Base-by-base conservation (phyloP, 2,113 vertebrate genomes). In the Amphiprion percula region DNA sequence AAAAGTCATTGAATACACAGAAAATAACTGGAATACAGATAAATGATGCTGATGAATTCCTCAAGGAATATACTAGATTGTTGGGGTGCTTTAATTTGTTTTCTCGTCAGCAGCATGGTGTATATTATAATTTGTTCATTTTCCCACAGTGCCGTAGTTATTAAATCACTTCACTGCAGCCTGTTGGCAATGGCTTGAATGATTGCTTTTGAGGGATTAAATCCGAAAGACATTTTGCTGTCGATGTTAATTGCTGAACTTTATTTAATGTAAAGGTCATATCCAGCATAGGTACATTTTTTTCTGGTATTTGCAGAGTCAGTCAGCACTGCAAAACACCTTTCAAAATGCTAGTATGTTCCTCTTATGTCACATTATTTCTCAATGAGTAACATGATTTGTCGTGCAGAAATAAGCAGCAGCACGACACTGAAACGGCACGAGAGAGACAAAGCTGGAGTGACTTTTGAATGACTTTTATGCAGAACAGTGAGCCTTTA, bases 391-490 rank as follows among this genome's bases (percentile, higher is more conserved):
- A 26, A 4, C 10, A 39, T 12, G 4, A 15, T 44, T 44, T 12
- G 41, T 14, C 14, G 41, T 14, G 41, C 41, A 44, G 41, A 15
- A 44, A 44, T 12, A 44, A 2, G 12, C 11, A 15, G 41, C 41
- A 44, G 41, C 41, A 44, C 14, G 39, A 41, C 10, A 41, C 39
- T 41, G 39, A 41, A 41, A 2, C 12, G 10, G 12, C 12, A 41
- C 2, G 14, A 46, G 11, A 58, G 1, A 30, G 14, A 58, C 10
- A 9, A 14, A 14, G 53, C 39, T 58, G 24, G 6, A 15, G 55
- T n/a, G 24, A 69, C 11, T 66, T 58, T 49, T 15, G 10, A 68
- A 5, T 54, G 71, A 68, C 58, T 63, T 59, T 79, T 9, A 44
- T 63, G 10, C 41, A 14, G 41, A 58, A 56, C 5, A 46, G 19